Evolutionary conservation across 2,797 vertebrate genomes (phyloP).

Genomic region (Helostoma temminkii): DNA sequence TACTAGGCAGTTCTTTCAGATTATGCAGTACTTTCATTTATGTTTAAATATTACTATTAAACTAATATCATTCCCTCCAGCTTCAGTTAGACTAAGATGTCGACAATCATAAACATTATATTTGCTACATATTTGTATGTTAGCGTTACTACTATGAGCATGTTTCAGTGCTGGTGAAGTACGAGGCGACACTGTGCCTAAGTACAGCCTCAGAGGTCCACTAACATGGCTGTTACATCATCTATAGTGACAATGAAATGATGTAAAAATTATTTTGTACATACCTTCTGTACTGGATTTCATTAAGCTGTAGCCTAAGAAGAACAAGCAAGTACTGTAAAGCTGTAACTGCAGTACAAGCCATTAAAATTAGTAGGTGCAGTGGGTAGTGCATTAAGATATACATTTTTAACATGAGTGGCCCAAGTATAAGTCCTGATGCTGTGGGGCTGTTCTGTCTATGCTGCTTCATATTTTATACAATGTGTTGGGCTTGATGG

Average conservation of each 20-base stretch:
- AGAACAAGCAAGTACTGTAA: neutral
- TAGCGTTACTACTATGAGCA: neutral
- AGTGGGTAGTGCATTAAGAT: constrained; percentile 14
- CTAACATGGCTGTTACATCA: too few relatives aligned
- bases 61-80: too few relatives aligned
- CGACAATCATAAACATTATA: too few relatives aligned
- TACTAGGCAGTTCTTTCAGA: neutral
- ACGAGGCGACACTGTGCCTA: too few relatives aligned
- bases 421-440: constrained; percentile 3
- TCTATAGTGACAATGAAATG: neutral
- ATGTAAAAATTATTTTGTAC: too few relatives aligned
- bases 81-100: too few relatives aligned
- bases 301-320: neutral
- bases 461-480: constrained; percentile 64
- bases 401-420: constrained; percentile 54
- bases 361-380: constrained; percentile 40
- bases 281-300: neutral
- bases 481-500: constrained; percentile 45
- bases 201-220: neutral
- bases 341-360: neutral
- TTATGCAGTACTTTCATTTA: neutral
- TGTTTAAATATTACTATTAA: too few relatives aligned
- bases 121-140: too few relatives aligned
- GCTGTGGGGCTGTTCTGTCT: constrained; percentile 15
- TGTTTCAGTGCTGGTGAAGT: neutral